A percentile compares a stretch with the other conserved stretches of the same genome.
phyloP scores from a whole-genome alignment of 2,113 vertebrate species.

The Aythya baeri region DNA sequence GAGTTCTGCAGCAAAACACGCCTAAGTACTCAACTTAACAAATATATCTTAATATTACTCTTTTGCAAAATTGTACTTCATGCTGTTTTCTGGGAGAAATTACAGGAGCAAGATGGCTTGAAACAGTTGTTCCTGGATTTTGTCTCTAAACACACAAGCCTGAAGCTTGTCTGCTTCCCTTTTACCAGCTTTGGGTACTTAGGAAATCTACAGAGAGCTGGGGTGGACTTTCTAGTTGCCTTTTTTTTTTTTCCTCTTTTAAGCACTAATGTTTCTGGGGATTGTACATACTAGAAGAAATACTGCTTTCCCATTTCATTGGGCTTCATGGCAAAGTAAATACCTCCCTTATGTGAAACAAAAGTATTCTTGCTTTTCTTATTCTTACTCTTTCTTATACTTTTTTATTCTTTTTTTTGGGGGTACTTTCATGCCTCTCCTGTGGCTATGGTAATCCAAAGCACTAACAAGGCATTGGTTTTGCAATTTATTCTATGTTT shows the following conservation, averaged over 20 bases:
- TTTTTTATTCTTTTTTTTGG: not conserved
- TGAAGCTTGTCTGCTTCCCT: not conserved
- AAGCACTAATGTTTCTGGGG: not conserved
- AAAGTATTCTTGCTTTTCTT: not conserved
- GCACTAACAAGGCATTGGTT: not conserved
- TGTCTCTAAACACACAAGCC: not conserved
- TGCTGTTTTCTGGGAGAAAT: not conserved
- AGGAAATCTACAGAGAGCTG: not conserved
- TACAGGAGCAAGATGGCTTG: not conserved
- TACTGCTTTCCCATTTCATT: not conserved
- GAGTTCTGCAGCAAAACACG: slow-evolving; percentile 79
- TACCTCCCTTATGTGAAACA: not conserved
- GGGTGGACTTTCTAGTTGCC: not conserved
- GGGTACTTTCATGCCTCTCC: not conserved
- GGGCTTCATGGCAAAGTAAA: not conserved
- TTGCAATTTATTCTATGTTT: not conserved
- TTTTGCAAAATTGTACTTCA: not conserved
- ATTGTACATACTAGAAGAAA: not conserved
- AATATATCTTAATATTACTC: not conserved
- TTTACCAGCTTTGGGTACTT: not conserved
- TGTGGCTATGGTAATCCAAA: not conserved
- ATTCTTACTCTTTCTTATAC: too few relatives aligned
- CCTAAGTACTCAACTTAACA: slow-evolving; percentile 72
- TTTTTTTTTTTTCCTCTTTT: not conserved
- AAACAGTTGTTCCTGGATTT: not conserved